Percentiles rank a stretch among this genome's conserved stretches.
These are phyloP conservation scores for Harpagoxenus sublaevis DNA, from an alignment of 2,888 invertebrate genomes.

Conservation along the genomic window DNA sequence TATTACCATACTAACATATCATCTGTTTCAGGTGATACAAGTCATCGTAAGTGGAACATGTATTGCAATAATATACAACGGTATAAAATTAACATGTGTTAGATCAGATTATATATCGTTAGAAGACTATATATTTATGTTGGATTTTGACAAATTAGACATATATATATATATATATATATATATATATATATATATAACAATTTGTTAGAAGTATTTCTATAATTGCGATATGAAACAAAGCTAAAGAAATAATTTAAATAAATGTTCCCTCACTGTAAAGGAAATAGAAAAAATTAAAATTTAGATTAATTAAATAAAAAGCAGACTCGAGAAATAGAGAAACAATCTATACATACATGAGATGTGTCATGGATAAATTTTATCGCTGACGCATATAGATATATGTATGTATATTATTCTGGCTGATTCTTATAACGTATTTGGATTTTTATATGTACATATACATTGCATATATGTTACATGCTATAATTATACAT, in stretches of 20 bases:
- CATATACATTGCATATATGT: too few relatives aligned
- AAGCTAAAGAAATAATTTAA: constrained; percentile 24
- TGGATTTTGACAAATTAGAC: constrained; percentile 30
- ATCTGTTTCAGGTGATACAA: not conserved
- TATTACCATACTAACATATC: not conserved
- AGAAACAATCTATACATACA: constrained; percentile 49
- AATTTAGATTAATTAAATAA: constrained; percentile 4
- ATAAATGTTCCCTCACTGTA: too few relatives aligned
- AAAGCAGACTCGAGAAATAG: not conserved
- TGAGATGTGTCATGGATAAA: constrained; percentile 4
- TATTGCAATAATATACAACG: not conserved
- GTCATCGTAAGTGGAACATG: not conserved
- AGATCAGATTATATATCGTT: constrained; percentile 30
- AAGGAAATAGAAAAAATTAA: not conserved
- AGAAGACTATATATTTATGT: constrained; percentile 60
- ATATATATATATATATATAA: constrained; percentile 3
- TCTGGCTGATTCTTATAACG: not conserved
- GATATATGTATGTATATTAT: not conserved
- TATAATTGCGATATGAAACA: constrained; percentile 17
- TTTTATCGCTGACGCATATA: constrained; percentile 14
- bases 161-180: constrained; percentile 16
- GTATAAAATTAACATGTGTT: not conserved
- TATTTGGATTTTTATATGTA: constrained; percentile 2
- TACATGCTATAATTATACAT: not conserved
- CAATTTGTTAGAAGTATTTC: constrained; percentile 31